A percentile compares a stretch with the other conserved stretches of the same genome.
phyloP scores from a whole-genome alignment of 2,888 invertebrate genomes.

The Alviniconcha strummeri region DNA sequence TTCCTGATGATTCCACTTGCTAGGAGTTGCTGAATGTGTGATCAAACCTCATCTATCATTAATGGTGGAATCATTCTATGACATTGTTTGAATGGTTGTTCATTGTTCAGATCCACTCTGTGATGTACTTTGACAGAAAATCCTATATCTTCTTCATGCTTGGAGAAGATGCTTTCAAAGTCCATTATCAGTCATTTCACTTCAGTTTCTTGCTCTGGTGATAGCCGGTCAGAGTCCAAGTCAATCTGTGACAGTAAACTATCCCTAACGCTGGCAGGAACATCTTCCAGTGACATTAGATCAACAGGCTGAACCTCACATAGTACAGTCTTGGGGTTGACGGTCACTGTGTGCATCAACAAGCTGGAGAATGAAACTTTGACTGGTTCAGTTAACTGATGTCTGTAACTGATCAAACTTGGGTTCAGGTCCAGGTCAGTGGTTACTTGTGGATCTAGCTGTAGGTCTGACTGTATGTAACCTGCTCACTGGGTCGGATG shows the following conservation, averaged over 20 bases:
- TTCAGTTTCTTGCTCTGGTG: neutral
- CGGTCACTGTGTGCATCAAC: slow-evolving; percentile 10
- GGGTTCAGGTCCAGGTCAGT: neutral
- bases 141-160: slow-evolving; percentile 35
- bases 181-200: neutral
- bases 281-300: neutral
- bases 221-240: neutral
- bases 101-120: slow-evolving; percentile 30
- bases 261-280: neutral
- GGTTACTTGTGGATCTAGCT: neutral
- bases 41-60: slow-evolving; percentile 45
- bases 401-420: slow-evolving; percentile 7
- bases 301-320: slow-evolving; percentile 28
- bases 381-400: neutral
- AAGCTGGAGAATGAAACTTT: neutral
- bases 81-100: slow-evolving; percentile 41
- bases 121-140: slow-evolving; percentile 32
- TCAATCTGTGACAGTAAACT: neutral
- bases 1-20: slow-evolving; percentile 41
- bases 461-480: neutral
- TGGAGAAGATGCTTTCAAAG: neutral
- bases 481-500: neutral
- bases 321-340: neutral
- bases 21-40: slow-evolving; percentile 45
- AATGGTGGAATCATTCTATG: slow-evolving; percentile 42